Evolutionary conservation across 2,113 vertebrate genomes (phyloP), one percentile per base, ranked within the genome.

Genomic region (Sardina pilchardus): DNA sequence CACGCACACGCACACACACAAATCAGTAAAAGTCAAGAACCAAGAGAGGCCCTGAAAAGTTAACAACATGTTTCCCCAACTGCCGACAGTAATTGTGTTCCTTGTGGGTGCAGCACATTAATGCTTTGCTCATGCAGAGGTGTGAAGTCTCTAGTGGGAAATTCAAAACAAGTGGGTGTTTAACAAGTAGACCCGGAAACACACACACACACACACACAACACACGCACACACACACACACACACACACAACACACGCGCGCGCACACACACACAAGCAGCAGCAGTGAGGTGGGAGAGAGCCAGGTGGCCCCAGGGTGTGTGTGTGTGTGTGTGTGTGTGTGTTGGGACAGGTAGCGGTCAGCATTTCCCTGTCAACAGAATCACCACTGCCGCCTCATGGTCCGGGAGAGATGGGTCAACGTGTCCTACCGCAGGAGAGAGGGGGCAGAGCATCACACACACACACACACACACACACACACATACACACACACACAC

Each of bases 121-220:
- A 89, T 45, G 86, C 82, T 59, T 88, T 59, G 10, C 82, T 26
- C 85, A 90, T 89, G 91, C 90, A 88, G 81, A 59, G 44, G 87
- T 92, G 92, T 90, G 91, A 91, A 93, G 86, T 89, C 90, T 90
- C 93, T 93, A 84, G 83, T 90, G 88, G 89, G 89, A 90, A 91
- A 93, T 92, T 84, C 87, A 92, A 93, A 94, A 94, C 88, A 92
- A 94, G 93, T 94, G 93, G 93, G 90, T 92, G 92, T 92, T 93
- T 90, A 91, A 94, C 92, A 89, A 94, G 93, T 93, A 91, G 92
- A 89, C 48, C 81, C 88, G 83, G 26, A 75, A 9, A 36, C 30
- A 36, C n/a, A 26, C 63, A 71, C 63, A 56, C 7, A 30, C 63
- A 71, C n/a, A 56, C 53, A 56, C 78, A 84, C 81, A 44, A 71